Evolutionary conservation across 2,797 vertebrate species (phyloP).

Genomic region (Paratrypauchen microcephalus): DNA sequence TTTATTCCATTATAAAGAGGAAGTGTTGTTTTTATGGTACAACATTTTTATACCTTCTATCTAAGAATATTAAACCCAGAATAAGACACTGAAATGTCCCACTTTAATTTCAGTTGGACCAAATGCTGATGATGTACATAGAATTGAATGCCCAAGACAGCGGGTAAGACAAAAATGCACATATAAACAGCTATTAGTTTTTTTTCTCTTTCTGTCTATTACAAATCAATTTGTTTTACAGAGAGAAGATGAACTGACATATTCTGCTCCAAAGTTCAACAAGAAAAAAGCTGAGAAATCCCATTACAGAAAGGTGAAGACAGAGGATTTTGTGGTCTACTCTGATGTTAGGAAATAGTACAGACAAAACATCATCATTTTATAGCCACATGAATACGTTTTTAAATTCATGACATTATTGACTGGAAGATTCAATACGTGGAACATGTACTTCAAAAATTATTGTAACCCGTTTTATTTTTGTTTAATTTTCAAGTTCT

Average conservation of each 20-base stretch:
- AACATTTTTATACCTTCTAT: background rate
- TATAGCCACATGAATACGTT: no score
- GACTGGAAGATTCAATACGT: no score
- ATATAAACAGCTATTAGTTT: fast-evolving
- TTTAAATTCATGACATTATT: no score
- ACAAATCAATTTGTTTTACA: slow-evolving; percentile 3
- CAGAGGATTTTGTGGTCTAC: slow-evolving; percentile 33
- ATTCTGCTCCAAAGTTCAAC: slow-evolving; percentile 16
- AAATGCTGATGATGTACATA: background rate
- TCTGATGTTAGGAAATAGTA: slow-evolving; percentile 19
- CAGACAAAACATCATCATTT: background rate
- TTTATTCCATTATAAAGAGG: slow-evolving; percentile 8
- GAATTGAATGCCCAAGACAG: background rate
- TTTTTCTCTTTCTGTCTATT: background rate
- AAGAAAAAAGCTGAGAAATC: background rate
- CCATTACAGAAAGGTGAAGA: background rate
- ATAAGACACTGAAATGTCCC: background rate
- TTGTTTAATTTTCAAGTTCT: no score
- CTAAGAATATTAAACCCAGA: background rate
- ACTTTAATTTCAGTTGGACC: background rate
- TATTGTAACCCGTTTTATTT: no score
- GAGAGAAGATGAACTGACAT: slow-evolving; percentile 27
- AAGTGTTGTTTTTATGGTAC: slow-evolving; percentile 13
- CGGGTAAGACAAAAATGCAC: slow-evolving; percentile 19
- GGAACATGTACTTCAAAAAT: no score